Percentiles rank a stretch among this genome's conserved stretches.
Conservation (phyloP, 2,888 invertebrate species). For the Ornithoptera priamus region DNA sequence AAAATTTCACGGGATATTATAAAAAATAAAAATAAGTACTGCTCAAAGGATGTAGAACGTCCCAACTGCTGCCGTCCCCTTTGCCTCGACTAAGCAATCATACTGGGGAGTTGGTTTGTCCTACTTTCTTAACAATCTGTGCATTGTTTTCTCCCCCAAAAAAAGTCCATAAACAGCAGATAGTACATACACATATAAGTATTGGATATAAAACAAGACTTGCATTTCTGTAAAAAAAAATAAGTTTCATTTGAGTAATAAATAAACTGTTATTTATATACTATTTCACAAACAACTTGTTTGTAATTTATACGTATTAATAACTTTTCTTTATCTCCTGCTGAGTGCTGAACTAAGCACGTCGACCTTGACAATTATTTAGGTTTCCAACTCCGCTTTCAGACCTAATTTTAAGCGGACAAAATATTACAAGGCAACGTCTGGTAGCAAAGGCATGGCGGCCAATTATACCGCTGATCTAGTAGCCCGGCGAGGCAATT, state of each 20-base stretch:
- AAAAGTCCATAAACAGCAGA: neutral
- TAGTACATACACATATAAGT: neutral
- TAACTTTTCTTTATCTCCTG: neutral
- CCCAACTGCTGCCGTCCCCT: neutral
- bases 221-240: no score
- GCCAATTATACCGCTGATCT: slow-evolving; percentile 28
- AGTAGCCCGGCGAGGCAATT: slow-evolving; percentile 26
- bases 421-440: slow-evolving; percentile 23
- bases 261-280: neutral
- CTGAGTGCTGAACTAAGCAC: slow-evolving; percentile 17
- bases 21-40: neutral
- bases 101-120: slow-evolving; percentile 14
- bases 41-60: neutral
- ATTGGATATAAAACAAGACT: neutral
- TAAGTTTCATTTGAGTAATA: neutral
- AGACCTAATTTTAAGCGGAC: slow-evolving; percentile 26
- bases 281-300: neutral
- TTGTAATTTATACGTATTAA: no score
- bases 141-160: slow-evolving; percentile 11
- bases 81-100: slow-evolving; percentile 16
- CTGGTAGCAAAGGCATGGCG: slow-evolving; percentile 22
- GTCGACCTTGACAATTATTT: slow-evolving; percentile 10
- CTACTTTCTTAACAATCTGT: slow-evolving; percentile 17
- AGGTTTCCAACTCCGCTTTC: slow-evolving; percentile 15
- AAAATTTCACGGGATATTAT: neutral